phyloP scores from a whole-genome alignment of 37 sponge, comb jelly and placozoan genomes.

The Chondrilla cf. caribensis region DNA sequence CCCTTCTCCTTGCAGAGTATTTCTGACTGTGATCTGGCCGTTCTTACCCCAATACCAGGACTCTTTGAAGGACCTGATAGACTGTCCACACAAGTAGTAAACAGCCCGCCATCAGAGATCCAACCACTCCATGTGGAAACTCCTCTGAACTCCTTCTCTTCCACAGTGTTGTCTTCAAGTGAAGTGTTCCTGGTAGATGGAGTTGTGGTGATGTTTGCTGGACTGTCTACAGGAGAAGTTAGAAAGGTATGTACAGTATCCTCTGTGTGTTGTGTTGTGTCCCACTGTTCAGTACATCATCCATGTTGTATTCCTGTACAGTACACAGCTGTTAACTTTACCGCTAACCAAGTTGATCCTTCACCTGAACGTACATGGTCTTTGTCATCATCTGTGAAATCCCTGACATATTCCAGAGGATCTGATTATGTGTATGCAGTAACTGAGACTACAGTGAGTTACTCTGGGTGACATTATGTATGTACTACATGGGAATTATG shows the following conservation, averaged over 20 bases:
- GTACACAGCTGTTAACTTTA: neutral
- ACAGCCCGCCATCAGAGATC: too few relatives aligned
- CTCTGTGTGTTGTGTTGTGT: neutral
- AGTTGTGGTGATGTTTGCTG: constrained; percentile 17
- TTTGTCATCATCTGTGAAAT: constrained; percentile 31
- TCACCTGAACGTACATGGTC: constrained; percentile 10
- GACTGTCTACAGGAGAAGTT: neutral
- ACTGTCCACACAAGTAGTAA: neutral
- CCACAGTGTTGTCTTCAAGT: neutral
- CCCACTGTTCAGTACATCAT: neutral
- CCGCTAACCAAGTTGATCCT: neutral
- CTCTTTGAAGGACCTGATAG: neutral
- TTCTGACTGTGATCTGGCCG: neutral
- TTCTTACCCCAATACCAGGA: too few relatives aligned
- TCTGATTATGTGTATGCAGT: constrained; percentile 45
- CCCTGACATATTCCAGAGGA: constrained; percentile 37
- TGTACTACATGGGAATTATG: too few relatives aligned
- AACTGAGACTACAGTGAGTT: constrained; percentile 29
- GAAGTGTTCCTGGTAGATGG: constrained; percentile 13
- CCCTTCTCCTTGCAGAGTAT: too few relatives aligned
- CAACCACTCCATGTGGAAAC: too few relatives aligned
- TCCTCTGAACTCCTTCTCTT: neutral
- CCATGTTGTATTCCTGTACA: neutral
- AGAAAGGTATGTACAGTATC: constrained; percentile 5
- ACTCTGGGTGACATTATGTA: neutral